Percentiles rank a stretch among this genome's conserved stretches.
Evolutionary conservation across 2,113 vertebrate species (phyloP).

Genomic region (Salvator merianae): DNA sequence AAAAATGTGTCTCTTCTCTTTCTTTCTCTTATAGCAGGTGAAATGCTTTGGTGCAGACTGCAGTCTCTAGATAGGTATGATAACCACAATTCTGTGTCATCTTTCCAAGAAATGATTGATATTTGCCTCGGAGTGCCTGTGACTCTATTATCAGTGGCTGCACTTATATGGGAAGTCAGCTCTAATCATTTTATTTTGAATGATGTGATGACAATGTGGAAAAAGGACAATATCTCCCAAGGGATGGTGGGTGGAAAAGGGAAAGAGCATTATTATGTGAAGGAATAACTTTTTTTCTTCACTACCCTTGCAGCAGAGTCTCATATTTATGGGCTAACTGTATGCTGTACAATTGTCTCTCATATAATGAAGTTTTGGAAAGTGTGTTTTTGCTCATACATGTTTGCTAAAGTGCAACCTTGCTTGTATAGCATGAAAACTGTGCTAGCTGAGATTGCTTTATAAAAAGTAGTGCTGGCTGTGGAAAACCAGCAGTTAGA

Average conservation of each 20-base stretch:
- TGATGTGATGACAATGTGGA: neutral
- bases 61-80: neutral
- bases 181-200: neutral
- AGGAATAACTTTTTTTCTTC: neutral
- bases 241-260: neutral
- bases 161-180: slow-evolving; percentile 22
- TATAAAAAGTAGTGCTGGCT: too few relatives aligned
- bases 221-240: slow-evolving; percentile 15
- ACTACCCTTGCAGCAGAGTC: slow-evolving; percentile 12
- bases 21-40: slow-evolving; percentile 4
- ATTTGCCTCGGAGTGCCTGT: slow-evolving; percentile 15
- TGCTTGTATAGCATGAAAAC: too few relatives aligned
- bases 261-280: neutral
- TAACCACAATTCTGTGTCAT: neutral
- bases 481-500: too few relatives aligned
- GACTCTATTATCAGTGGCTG: neutral
- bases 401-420: too few relatives aligned
- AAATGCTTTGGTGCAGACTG: slow-evolving; percentile 15
- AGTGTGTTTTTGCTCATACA: too few relatives aligned
- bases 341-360: too few relatives aligned
- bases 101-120: slow-evolving; percentile 37
- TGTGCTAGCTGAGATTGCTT: too few relatives aligned
- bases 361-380: too few relatives aligned
- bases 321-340: neutral
- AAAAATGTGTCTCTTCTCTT: neutral